These are phyloP conservation scores for Scatophagus argus DNA, from an alignment of 2,113 vertebrate genomes.

Conservation along the genomic window DNA sequence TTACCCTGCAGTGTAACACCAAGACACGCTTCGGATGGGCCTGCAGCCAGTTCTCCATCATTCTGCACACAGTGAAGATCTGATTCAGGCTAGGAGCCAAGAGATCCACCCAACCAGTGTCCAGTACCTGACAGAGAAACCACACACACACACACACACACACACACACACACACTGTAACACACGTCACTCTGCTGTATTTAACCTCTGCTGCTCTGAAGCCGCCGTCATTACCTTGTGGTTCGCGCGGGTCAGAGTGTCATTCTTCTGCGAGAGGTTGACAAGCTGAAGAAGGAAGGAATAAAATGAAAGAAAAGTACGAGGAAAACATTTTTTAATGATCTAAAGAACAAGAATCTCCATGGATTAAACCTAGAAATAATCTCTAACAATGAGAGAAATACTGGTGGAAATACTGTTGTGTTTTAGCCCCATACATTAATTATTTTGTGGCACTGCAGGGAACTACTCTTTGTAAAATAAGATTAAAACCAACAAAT, in stretches of 20 bases:
- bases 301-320: neutral
- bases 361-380: neutral
- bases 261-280: slow-evolving; percentile 90
- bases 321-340: neutral
- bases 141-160: no score
- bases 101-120: slow-evolving; percentile 91
- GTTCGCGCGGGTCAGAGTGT: slow-evolving; percentile 87
- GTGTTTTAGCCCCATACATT: neutral
- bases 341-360: neutral
- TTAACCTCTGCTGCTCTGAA: no score
- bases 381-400: neutral
- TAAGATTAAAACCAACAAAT: neutral
- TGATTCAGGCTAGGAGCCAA: slow-evolving; percentile 90
- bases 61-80: slow-evolving; percentile 90
- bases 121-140: slow-evolving; percentile 85
- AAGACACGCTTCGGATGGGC: slow-evolving; percentile 87
- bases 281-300: slow-evolving; percentile 84
- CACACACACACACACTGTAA: neutral
- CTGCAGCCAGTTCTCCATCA: slow-evolving; percentile 92
- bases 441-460: neutral
- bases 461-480: neutral
- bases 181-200: neutral
- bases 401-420: no score
- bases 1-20: slow-evolving; percentile 93
- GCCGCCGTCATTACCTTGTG: slow-evolving; percentile 85